Evolutionary conservation across 2,797 vertebrate species (phyloP), one percentile per base, ranked within the genome.

Genomic region (Crenichthys baileyi): DNA sequence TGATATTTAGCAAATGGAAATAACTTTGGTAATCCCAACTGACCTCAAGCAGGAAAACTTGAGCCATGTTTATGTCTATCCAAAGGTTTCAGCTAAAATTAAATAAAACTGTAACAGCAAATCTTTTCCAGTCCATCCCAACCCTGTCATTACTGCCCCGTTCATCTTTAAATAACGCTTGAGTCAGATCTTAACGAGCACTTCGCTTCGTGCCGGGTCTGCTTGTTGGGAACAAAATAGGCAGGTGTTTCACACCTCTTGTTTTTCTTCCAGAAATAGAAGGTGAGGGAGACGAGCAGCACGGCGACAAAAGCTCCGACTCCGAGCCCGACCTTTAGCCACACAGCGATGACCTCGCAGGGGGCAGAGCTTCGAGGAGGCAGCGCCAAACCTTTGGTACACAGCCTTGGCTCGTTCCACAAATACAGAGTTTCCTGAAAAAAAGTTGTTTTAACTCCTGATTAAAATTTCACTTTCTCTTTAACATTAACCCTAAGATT

Each of bases 261-360:
- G 92, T 99, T 99, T 91, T 99, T 99, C 91, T 99, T 99, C 98
- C 98, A 99, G 95, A 99, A 98, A 91, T 99, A 98, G 90, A 97
- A 99, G 75, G 97, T 99, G 87, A 99, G 95, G 48, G 97, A 96
- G 88, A 99, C 89, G 78, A 99, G 97, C 65, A 99, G 93, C 89
- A 96, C 96, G 0, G 97, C 98, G 74, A 93, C 92, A 84, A 98
- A 97, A 70, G 96, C 96, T 50, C 97, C 98, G 36, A 96, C 96
- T 0, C 97, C 97, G 3, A 97, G 94, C 72, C 97, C 97, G 67
- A 98, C 94, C 93, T 99, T 99, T 76, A 99, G 93, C 98, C 97
- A 98, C 83, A 99, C 96, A 75, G 97, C 96, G 70, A 99, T 94
- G 46, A 96, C 96, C 94, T 99, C 97, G 36, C 98, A 99, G 22